Conservation (phyloP, 2,888 invertebrate species). For the Leptura quadrifasciata region DNA sequence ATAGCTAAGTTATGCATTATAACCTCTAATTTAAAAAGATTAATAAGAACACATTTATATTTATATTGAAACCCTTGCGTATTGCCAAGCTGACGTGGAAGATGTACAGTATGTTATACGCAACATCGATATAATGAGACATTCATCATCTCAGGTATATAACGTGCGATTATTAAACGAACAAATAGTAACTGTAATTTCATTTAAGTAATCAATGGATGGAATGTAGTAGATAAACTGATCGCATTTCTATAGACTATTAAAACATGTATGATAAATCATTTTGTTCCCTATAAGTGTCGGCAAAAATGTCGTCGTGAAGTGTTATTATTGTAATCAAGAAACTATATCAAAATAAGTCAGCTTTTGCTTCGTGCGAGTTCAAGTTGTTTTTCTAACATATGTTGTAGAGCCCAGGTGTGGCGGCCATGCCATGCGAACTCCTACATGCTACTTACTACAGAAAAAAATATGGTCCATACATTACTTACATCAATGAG, state of each 20-base stretch:
- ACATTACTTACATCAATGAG: not conserved
- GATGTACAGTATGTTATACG: not conserved
- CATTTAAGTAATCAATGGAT: conserved; percentile 20
- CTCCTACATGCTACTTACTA: conserved; percentile 27
- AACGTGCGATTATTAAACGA: conserved; percentile 11
- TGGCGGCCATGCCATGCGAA: conserved; percentile 26
- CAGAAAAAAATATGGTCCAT: conserved; percentile 19
- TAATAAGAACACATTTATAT: not conserved
- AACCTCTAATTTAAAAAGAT: too few relatives aligned
- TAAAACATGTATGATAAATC: conserved; percentile 16
- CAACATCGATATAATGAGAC: not conserved
- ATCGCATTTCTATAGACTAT: conserved; percentile 20
- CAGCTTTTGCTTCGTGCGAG: conserved; percentile 19
- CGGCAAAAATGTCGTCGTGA: conserved; percentile 24
- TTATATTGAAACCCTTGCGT: not conserved
- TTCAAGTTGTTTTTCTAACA: conserved; percentile 19
- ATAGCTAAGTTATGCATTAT: too few relatives aligned
- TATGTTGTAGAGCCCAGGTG: conserved; percentile 30
- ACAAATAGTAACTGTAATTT: conserved; percentile 19
- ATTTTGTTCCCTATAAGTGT: conserved; percentile 17
- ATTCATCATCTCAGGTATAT: not conserved
- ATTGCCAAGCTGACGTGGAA: not conserved
- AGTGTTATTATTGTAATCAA: conserved; percentile 28
- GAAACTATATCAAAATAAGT: conserved; percentile 29
- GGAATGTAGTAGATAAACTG: conserved; percentile 24